A percentile compares a stretch with the other conserved stretches of the same genome.
These are phyloP conservation scores for Rhabdomys dilectus DNA, from an alignment of 2,113 vertebrate genomes.

Conservation along the genomic window DNA sequence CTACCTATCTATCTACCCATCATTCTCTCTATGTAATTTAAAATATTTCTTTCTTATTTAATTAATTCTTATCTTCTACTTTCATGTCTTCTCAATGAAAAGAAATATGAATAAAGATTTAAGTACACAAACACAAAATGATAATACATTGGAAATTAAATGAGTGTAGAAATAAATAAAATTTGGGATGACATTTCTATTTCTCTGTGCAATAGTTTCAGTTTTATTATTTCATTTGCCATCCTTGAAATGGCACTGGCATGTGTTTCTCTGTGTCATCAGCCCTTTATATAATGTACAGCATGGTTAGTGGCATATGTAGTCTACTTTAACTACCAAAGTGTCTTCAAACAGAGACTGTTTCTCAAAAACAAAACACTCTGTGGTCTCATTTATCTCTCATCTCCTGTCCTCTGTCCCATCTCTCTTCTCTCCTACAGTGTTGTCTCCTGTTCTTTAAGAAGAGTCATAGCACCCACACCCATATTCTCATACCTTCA, in stretches of 20 bases:
- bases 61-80: background rate
- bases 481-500: background rate
- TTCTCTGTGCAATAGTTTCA: background rate
- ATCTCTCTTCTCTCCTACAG: no score
- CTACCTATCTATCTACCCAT: background rate
- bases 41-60: background rate
- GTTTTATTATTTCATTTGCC: background rate
- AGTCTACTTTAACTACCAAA: background rate
- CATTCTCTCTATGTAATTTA: background rate
- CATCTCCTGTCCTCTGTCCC: background rate
- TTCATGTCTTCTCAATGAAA: background rate
- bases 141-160: background rate
- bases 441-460: background rate
- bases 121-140: rapidly evolving
- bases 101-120: no score
- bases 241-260: no score
- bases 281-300: no score
- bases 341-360: background rate
- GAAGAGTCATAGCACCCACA: background rate
- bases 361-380: no score
- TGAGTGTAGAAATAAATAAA: background rate
- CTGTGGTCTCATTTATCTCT: background rate
- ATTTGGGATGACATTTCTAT: no score
- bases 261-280: no score
- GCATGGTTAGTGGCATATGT: no score